Conservation (phyloP, 2,888 invertebrate genomes). For the Trichogramma dendrolimi region DNA sequence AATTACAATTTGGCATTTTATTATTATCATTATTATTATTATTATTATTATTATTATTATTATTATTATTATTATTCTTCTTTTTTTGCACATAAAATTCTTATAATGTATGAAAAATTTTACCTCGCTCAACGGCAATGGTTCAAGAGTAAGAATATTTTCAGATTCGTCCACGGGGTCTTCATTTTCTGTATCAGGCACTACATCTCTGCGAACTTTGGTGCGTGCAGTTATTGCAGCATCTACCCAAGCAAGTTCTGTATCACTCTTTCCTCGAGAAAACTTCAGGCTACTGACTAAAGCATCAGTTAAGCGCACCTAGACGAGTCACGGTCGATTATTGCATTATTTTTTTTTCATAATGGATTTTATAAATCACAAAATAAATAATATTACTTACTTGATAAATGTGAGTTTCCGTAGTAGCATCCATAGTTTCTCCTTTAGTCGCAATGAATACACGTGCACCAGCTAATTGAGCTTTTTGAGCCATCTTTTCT, state of each 20-base stretch:
- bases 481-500: slow-evolving; percentile 65
- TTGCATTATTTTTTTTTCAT: not conserved
- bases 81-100: slow-evolving; percentile 3
- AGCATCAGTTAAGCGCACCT: slow-evolving; percentile 89
- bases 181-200: slow-evolving; percentile 56
- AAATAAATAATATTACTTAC: slow-evolving; percentile 50
- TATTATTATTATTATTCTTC: not conserved
- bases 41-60: not conserved
- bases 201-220: slow-evolving; percentile 56
- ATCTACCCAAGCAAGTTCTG: slow-evolving; percentile 95
- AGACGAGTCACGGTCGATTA: slow-evolving; percentile 22
- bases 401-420: slow-evolving; percentile 97
- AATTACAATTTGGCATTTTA: slow-evolving; percentile 1
- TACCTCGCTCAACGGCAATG: slow-evolving; percentile 55
- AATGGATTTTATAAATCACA: not conserved
- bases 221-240: slow-evolving; percentile 64
- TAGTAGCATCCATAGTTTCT: slow-evolving; percentile 90
- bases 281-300: slow-evolving; percentile 83
- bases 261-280: slow-evolving; percentile 77
- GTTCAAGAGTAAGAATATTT: slow-evolving; percentile 68
- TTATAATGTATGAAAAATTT: not conserved
- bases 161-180: slow-evolving; percentile 50
- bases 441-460: slow-evolving; percentile 80
- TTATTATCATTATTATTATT: not conserved
- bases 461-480: slow-evolving; percentile 64